Evolutionary conservation across 2,888 invertebrate genomes (phyloP).

Genomic region (Bombylius major): DNA sequence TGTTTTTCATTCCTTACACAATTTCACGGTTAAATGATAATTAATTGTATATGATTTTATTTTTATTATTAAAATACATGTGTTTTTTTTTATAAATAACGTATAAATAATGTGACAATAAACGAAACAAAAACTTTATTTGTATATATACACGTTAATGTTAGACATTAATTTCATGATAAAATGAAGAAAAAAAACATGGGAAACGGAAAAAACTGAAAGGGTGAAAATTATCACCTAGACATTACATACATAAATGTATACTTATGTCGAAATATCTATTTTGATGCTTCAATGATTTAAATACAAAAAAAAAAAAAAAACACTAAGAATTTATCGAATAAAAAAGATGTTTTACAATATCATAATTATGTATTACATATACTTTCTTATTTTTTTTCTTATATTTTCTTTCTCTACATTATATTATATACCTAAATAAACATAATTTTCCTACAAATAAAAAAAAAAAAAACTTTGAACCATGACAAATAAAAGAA

Average conservation of each 20-base stretch:
- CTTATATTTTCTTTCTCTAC: not conserved
- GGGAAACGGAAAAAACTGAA: not conserved
- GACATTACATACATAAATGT: no score
- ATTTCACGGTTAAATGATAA: constrained; percentile 5
- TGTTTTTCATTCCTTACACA: not conserved
- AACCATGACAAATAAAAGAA: not conserved
- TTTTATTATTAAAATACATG: no score
- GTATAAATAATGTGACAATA: no score
- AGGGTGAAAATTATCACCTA: not conserved
- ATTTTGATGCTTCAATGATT: not conserved
- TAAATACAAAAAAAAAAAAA: not conserved
- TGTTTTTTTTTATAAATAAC: no score
- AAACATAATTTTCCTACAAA: no score
- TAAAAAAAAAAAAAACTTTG: no score
- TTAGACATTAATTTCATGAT: no score
- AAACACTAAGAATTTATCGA: no score
- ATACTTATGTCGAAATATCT: no score
- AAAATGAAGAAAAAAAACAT: not conserved
- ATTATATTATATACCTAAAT: no score
- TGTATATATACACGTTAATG: no score
- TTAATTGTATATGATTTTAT: not conserved
- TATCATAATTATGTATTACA: not conserved
- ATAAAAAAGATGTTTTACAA: not conserved
- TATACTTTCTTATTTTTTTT: not conserved
- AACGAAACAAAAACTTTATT: no score